Evolutionary conservation across 2,113 vertebrate species (phyloP).

Genomic region (Macrotis lagotis): DNA sequence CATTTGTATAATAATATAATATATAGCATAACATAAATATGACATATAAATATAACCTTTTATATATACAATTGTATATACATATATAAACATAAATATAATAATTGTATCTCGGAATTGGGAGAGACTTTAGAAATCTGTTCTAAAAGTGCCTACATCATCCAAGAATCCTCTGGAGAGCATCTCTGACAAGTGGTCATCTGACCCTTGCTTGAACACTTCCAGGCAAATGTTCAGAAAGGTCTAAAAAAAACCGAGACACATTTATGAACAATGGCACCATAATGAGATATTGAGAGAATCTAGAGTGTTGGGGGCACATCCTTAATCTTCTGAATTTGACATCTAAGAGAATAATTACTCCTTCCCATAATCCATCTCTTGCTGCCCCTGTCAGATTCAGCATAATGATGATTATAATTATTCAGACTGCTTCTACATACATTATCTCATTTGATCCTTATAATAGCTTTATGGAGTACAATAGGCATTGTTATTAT

Average conservation of each 20-base stretch:
- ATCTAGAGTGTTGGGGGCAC: not conserved
- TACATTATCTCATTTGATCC: not conserved
- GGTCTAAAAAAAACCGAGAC: not conserved
- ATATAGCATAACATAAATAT: no score
- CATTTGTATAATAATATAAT: no score
- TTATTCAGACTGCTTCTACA: not conserved
- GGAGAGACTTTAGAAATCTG: not conserved
- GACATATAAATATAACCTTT: no score
- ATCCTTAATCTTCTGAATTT: not conserved
- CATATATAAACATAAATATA: no score
- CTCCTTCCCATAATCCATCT: not conserved
- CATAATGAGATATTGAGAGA: not conserved
- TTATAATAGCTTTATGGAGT: not conserved
- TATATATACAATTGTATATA: no score
- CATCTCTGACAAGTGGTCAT: not conserved
- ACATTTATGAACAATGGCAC: not conserved
- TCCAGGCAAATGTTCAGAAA: not conserved
- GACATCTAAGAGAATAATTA: not conserved
- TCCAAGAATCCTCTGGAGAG: not conserved
- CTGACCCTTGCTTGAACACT: not conserved
- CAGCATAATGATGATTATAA: not conserved
- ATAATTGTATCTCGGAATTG: not conserved
- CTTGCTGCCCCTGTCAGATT: not conserved
- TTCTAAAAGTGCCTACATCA: not conserved
- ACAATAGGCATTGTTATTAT: not conserved